phyloP scores from a whole-genome alignment of 2,888 invertebrate genomes.

The Anagyrus pseudococci region DNA sequence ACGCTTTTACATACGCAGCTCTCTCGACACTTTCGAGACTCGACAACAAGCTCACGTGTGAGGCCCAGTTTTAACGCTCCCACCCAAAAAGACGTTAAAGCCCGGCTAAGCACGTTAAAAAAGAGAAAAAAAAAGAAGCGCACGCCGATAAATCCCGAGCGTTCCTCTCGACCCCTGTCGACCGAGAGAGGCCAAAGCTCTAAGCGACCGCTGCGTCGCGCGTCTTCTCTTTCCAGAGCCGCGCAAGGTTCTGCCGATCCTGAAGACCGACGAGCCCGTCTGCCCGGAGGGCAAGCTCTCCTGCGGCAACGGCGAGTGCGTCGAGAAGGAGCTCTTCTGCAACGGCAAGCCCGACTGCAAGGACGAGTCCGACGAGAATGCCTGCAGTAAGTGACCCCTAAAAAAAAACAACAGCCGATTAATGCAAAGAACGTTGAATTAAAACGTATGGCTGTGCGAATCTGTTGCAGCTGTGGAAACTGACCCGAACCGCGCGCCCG shows the following conservation, averaged over 20 bases:
- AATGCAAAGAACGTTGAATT: no score
- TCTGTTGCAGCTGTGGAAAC: constrained; percentile 79
- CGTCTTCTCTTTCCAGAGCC: constrained; percentile 73
- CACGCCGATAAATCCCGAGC: no score
- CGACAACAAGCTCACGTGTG: no score
- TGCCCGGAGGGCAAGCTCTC: constrained; percentile 90
- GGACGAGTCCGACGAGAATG: constrained; percentile 94
- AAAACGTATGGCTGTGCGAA: background rate
- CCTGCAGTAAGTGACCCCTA: constrained; percentile 80
- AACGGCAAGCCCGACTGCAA: constrained; percentile 92
- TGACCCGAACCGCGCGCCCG: constrained; percentile 91
- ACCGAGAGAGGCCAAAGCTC: background rate
- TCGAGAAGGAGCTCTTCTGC: constrained; percentile 91
- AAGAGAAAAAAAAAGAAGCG: no score
- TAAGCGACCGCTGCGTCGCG: background rate
- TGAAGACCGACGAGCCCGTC: constrained; percentile 92
- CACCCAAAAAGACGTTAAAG: no score
- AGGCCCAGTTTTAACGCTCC: no score
- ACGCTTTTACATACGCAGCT: no score
- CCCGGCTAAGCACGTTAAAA: no score
- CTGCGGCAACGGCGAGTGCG: constrained; percentile 91
- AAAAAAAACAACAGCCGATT: constrained; percentile 43
- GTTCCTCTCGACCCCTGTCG: background rate
- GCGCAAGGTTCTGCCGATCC: constrained; percentile 83
- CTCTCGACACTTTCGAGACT: no score